Evolutionary conservation across 2,113 vertebrate species (phyloP), one percentile per base, ranked within the genome.

Genomic region (Carlito syrichta): DNA sequence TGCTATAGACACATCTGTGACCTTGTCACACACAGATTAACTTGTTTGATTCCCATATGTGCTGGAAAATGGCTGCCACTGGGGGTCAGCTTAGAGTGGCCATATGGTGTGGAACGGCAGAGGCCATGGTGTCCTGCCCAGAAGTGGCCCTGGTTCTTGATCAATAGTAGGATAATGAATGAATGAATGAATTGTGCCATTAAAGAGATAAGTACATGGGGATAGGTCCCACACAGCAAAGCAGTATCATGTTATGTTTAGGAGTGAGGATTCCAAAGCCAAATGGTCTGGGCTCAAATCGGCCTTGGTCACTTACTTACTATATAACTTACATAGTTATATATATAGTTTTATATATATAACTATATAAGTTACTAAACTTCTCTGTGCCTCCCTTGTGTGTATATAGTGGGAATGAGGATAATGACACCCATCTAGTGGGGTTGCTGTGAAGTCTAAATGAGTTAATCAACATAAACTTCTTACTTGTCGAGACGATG

Each of bases 341-440:
- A n/a, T n/a, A n/a, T n/a, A n/a, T n/a, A n/a, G n/a, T n/a, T n/a
- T n/a, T n/a, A n/a, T n/a, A n/a, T n/a, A n/a, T n/a, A n/a, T n/a
- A n/a, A n/a, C n/a, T n/a, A n/a, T n/a, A 25, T 23, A 91, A 66
- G 14, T 56, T 52, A 78, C 2, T 22, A 48, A 76, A 25, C 20
- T 9, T 85, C 17, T 43, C 52, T 16, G 2, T 4, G 48, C 30
- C 69, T 94, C 40, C 0, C n/a, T 17, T 25, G 0, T 27, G 1
- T 2, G 30, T 35, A 17, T 23, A 35, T 25, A 45, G 0, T 35
- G 54, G 52, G 14, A n/a, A 20, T 3, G 27, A 77, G 50, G 74
- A 54, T 86, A 78, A n/a, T 7, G 52, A 52, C 12, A 38, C 9
- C 62, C n/a, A 5, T 3, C 6, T 35, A 69, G 84, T 16, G 5